Evolutionary conservation across 2,888 invertebrate species (phyloP).

Genomic region (Globia sparganii): DNA sequence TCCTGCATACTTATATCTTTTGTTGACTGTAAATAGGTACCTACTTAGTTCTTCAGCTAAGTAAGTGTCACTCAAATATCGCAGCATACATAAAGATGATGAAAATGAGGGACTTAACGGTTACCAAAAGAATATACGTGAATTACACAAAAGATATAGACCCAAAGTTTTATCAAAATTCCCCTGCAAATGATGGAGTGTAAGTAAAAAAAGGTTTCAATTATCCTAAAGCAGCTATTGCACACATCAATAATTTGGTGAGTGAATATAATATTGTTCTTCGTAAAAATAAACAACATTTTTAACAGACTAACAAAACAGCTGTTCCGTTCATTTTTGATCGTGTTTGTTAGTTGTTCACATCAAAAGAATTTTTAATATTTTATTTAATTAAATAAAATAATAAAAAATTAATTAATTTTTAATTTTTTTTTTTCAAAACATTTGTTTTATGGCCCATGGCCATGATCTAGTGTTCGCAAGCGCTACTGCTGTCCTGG

Average conservation of each 20-base stretch:
- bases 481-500: background rate
- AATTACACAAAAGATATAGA: constrained; percentile 71
- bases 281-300: background rate
- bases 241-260: constrained; percentile 78
- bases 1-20: too few species aligned
- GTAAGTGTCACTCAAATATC: constrained; percentile 18
- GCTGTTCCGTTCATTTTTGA: background rate
- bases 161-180: constrained; percentile 65
- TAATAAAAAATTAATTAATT: too few species aligned
- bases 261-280: constrained; percentile 28
- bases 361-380: too few species aligned
- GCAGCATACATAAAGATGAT: background rate
- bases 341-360: background rate
- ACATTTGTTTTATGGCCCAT: background rate
- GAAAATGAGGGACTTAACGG: constrained; percentile 52
- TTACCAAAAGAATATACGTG: constrained; percentile 76
- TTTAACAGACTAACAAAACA: background rate
- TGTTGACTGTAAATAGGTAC: too few species aligned
- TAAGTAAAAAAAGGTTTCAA: constrained; percentile 75
- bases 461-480: too few species aligned
- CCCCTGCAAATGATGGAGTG: constrained; percentile 69
- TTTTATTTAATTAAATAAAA: too few species aligned
- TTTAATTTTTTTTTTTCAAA: too few species aligned
- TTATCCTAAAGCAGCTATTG: constrained; percentile 68
- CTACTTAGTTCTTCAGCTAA: constrained; percentile 33